Conservation (phyloP, 1,140 invertebrate genomes). For the Bombyx mori region DNA sequence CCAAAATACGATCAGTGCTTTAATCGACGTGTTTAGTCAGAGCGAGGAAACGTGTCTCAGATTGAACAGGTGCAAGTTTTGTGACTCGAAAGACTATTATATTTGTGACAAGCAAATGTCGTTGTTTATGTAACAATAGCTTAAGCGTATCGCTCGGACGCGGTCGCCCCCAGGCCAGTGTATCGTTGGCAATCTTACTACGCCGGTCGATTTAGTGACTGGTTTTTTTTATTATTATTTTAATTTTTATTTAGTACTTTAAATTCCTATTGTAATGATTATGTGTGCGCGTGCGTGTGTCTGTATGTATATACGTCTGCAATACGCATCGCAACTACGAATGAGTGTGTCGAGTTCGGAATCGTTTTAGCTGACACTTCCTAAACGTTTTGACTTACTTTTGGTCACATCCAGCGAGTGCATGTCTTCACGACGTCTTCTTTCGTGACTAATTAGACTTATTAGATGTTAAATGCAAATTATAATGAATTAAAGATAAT, state of each 20-base stretch:
- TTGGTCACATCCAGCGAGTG: conserved; percentile 21
- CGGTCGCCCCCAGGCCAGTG: conserved; percentile 52
- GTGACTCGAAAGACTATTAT: conserved; percentile 39
- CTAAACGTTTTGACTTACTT: conserved; percentile 18
- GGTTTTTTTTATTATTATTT: conserved; percentile 62
- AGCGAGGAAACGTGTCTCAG: conserved; percentile 37
- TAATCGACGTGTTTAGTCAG: conserved; percentile 13
- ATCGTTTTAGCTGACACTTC: conserved; percentile 28
- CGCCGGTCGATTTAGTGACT: conserved; percentile 65
- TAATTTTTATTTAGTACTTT: conserved; percentile 10
- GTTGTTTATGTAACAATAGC: conserved; percentile 31
- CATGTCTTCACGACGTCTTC: conserved; percentile 45
- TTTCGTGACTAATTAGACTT: conserved; percentile 48
- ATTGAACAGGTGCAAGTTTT: conserved; percentile 37
- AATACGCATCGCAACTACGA: conserved; percentile 39
- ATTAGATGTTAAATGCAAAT: conserved; percentile 44
- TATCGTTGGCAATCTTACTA: conserved; percentile 62
- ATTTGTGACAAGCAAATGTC: conserved; percentile 26
- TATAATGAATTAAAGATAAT: conserved; percentile 29
- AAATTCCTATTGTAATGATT: conserved; percentile 64
- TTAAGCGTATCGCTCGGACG: conserved; percentile 11
- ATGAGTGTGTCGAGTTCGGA: conserved; percentile 24
- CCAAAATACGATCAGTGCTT: conserved; percentile 30
- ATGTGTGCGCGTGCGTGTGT: conserved; percentile 52
- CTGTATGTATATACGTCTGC: conserved; percentile 49